phyloP scores from a whole-genome alignment of 2,888 invertebrate species.

The Synanthedon andrenaeformis region DNA sequence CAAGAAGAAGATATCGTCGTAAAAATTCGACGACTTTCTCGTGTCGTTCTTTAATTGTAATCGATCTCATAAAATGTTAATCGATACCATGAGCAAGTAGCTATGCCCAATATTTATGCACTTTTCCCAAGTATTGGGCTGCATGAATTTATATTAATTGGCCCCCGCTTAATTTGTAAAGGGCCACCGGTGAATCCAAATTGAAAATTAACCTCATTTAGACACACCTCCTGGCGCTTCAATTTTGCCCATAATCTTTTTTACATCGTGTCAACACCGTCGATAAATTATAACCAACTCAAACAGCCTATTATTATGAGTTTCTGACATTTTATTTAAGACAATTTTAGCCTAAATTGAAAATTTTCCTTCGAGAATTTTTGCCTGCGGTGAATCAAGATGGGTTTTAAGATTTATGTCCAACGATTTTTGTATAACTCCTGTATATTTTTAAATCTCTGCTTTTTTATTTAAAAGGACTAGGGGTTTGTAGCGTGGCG shows the following conservation, averaged over 20 bases:
- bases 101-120: slow-evolving; percentile 43
- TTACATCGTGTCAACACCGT: slow-evolving; percentile 59
- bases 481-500: background rate
- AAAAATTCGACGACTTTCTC: slow-evolving; percentile 31
- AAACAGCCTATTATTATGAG: slow-evolving; percentile 60
- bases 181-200: slow-evolving; percentile 57
- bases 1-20: slow-evolving; percentile 21
- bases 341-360: slow-evolving; percentile 54
- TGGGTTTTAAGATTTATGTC: slow-evolving; percentile 53
- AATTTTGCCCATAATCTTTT: slow-evolving; percentile 34
- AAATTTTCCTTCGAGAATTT: slow-evolving; percentile 43
- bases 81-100: slow-evolving; percentile 33
- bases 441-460: slow-evolving; percentile 5
- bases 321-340: slow-evolving; percentile 61
- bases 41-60: slow-evolving; percentile 39
- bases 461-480: slow-evolving; percentile 1
- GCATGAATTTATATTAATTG: slow-evolving; percentile 46
- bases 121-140: slow-evolving; percentile 34
- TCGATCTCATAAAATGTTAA: slow-evolving; percentile 40
- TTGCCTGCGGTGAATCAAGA: slow-evolving; percentile 50
- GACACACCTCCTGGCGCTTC: slow-evolving; percentile 55
- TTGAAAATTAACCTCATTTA: slow-evolving; percentile 66
- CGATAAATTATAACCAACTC: slow-evolving; percentile 58
- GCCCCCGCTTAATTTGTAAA: slow-evolving; percentile 42
- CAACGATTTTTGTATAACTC: slow-evolving; percentile 17